Percentiles rank a stretch among this genome's conserved stretches.
Evolutionary conservation across 2,113 vertebrate species (phyloP).

Genomic region (Otocyon megalotis): DNA sequence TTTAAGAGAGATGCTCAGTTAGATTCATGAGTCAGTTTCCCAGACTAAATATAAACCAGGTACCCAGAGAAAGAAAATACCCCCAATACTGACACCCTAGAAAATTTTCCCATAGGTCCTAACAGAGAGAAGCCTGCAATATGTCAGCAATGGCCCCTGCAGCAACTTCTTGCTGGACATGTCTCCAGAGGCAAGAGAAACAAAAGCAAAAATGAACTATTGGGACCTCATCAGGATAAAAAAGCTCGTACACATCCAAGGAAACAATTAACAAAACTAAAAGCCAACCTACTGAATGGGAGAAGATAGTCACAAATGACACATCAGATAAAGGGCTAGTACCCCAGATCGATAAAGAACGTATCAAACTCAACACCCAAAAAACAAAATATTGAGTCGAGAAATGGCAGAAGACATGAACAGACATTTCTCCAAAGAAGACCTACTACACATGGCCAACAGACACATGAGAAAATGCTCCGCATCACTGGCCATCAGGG

Average conservation of each 20-base stretch:
- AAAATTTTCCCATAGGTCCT: not conserved
- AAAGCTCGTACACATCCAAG: not conserved
- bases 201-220: not conserved
- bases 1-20: not conserved
- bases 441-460: too few relatives aligned
- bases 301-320: too few relatives aligned
- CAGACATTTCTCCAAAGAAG: too few relatives aligned
- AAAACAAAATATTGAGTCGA: too few relatives aligned
- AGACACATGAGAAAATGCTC: too few relatives aligned
- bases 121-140: not conserved
- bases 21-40: not conserved
- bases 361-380: too few relatives aligned
- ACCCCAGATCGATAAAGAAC: too few relatives aligned
- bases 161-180: not conserved
- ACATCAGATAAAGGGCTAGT: too few relatives aligned
- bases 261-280: not conserved
- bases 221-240: not conserved
- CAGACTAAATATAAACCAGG: constrained; percentile 26
- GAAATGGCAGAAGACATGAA: too few relatives aligned
- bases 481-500: too few relatives aligned
- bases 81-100: not conserved
- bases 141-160: not conserved
- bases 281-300: too few relatives aligned
- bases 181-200: not conserved
- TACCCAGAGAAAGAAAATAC: constrained; percentile 33